Conservation (phyloP, 1,140 invertebrate species). For the Cydia strobilella region DNA sequence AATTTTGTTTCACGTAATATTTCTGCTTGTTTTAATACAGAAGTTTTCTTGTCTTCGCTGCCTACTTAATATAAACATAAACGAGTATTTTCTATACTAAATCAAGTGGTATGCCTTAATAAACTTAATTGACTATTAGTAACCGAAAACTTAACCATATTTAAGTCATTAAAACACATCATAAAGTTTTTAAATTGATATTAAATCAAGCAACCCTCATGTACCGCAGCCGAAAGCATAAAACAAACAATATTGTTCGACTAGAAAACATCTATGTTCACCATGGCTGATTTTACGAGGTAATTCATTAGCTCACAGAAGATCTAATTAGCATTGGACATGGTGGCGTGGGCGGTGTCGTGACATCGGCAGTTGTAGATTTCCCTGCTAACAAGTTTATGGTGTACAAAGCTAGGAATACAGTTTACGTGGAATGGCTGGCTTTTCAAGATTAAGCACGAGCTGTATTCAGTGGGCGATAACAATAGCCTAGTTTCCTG, state of each 20-base stretch:
- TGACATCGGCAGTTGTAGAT: conserved; percentile 33
- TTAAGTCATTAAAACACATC: conserved; percentile 27
- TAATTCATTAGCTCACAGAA: conserved; percentile 69
- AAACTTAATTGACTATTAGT: conserved; percentile 5
- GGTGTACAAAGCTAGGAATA: conserved; percentile 32
- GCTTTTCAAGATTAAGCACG: conserved; percentile 9
- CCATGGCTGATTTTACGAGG: conserved; percentile 54
- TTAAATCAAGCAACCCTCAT: conserved; percentile 25
- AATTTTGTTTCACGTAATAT: conserved; percentile 22
- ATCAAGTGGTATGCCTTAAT: background rate
- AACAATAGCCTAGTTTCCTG: conserved; percentile 16
- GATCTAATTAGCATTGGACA: conserved; percentile 69
- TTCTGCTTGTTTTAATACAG: background rate
- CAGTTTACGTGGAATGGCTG: conserved; percentile 7
- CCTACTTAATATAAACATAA: background rate
- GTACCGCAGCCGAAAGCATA: conserved; percentile 12
- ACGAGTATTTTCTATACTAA: background rate
- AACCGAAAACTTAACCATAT: conserved; percentile 28
- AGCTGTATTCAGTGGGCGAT: conserved; percentile 14
- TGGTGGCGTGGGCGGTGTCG: conserved; percentile 53
- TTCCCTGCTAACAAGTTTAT: conserved; percentile 53
- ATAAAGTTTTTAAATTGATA: conserved; percentile 26
- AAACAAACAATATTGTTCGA: conserved; percentile 9
- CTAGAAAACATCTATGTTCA: conserved; percentile 27
- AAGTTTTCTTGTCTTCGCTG: background rate